Evolutionary conservation across 2,888 invertebrate species (phyloP), one percentile per base, ranked within the genome.

Genomic region (Hydrotaea cyrtoneurina): DNA sequence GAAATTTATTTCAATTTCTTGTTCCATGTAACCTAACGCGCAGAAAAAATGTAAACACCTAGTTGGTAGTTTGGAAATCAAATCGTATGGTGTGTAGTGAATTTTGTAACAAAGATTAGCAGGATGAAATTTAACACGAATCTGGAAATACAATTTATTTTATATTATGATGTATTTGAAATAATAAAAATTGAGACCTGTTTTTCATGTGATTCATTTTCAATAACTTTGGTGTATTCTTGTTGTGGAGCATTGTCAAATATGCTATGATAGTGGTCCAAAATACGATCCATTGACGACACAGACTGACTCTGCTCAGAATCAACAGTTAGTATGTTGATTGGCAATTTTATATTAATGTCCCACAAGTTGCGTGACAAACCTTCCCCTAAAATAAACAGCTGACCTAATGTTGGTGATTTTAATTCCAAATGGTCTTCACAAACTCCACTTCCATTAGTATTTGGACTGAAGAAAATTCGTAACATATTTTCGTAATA

Each of bases 341-440:
- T 87, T 0, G 92, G 92, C 39, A 90, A 83, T 75, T 91, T 89
- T 3, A 92, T 87, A 15, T 85, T 82, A 0, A 90, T 64, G 0
- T 43, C 11, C 59, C 90, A 80, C 17, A 84, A 92, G 90, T 83
- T 93, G 85, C 86, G 92, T 86, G 71, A 93, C 88, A 88, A 91
- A 89, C 88, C 90, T 84, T 95, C 94, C 8, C 93, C 91, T 26
- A 94, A 89, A 4, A 93, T 90, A 15, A 93, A 91, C 0, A 93
- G 90, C 19, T 93, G 92, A 0, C 94, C 94, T 2, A 93, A 93
- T 69, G 93, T 92, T 0, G 93, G 90, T 0, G 93, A 92, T 7
- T 89, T 87, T 2, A 93, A 87, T 78, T 93, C 92, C 17, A 93
- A 86, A 23, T 78, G 15, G 11, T 69, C 62, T 8, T 77, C 66